These are phyloP conservation scores for Cantharis rustica DNA, from an alignment of 2,888 invertebrate species.

Conservation along the genomic window DNA sequence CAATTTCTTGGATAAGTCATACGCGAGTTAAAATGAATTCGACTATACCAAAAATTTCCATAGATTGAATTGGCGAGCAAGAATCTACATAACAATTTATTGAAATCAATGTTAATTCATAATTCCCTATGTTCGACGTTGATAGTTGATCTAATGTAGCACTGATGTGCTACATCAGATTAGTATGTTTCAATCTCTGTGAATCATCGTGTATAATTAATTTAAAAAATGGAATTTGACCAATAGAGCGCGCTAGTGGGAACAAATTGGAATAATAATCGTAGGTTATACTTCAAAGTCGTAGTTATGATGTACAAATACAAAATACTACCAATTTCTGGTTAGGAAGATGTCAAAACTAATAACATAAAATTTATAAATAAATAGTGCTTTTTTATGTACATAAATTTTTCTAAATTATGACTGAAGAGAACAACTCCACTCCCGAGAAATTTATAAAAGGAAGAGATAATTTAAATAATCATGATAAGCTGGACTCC, in stretches of 20 bases:
- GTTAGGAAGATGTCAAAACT: not conserved
- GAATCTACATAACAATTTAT: too few species aligned
- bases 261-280: not conserved
- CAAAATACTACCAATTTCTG: not conserved
- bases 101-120: too few species aligned
- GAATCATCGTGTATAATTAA: not conserved
- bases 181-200: not conserved
- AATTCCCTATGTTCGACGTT: too few species aligned
- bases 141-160: too few species aligned
- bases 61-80: too few species aligned
- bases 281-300: too few species aligned
- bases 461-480: conserved; percentile 11
- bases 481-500: conserved; percentile 34
- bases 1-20: too few species aligned
- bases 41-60: too few species aligned
- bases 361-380: not conserved
- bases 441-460: conserved; percentile 27
- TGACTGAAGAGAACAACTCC: conserved; percentile 41
- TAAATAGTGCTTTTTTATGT: not conserved
- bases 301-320: not conserved
- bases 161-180: too few species aligned
- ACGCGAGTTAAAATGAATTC: too few species aligned
- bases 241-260: not conserved
- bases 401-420: conserved; percentile 30
- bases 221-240: not conserved